Percentiles rank a stretch among this genome's conserved stretches.
phyloP scores from a whole-genome alignment of 1,140 invertebrate species.

The Brachionus sp. region DNA sequence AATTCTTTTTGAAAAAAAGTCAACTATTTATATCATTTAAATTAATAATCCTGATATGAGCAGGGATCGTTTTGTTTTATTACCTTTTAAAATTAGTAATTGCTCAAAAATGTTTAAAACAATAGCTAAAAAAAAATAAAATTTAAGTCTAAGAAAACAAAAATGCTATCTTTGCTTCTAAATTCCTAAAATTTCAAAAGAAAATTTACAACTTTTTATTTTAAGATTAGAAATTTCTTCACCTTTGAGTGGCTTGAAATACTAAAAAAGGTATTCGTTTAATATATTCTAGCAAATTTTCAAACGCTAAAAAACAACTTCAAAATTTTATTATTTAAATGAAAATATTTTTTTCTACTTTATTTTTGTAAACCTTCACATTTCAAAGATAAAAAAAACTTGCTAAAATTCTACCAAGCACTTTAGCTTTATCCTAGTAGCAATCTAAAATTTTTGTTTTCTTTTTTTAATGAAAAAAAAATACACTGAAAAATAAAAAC shows the following conservation, averaged over 20 bases:
- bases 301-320: neutral
- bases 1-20: slow-evolving; percentile 2
- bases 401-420: neutral
- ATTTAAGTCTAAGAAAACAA: neutral
- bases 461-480: neutral
- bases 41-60: slow-evolving; percentile 6
- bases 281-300: neutral
- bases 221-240: neutral
- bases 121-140: neutral
- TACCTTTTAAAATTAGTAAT: slow-evolving; percentile 40
- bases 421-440: neutral
- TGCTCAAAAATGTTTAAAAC: slow-evolving; percentile 27
- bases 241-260: neutral
- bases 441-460: neutral
- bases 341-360: neutral
- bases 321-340: neutral
- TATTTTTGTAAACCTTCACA: neutral
- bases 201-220: neutral
- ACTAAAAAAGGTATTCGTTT: neutral
- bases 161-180: slow-evolving; percentile 4
- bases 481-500: neutral
- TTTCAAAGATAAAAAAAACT: neutral
- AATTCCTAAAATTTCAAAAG: neutral
- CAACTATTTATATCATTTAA: slow-evolving; percentile 7
- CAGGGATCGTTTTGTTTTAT: neutral